These are phyloP conservation scores for Otocyon megalotis DNA, from an alignment of 2,113 vertebrate genomes.

Conservation along the genomic window DNA sequence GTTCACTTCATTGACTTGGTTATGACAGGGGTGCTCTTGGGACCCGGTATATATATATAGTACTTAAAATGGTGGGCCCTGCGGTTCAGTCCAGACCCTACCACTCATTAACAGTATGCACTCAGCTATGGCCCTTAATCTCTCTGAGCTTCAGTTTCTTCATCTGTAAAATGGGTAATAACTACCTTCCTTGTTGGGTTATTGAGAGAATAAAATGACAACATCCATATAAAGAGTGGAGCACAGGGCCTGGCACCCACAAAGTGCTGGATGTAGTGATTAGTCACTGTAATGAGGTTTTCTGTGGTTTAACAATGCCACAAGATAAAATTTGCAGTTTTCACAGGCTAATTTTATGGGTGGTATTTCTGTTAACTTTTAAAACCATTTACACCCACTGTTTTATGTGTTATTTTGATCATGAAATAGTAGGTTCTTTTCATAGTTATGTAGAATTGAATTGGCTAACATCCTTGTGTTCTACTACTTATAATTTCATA, in stretches of 20 bases:
- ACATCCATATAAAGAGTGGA: not conserved
- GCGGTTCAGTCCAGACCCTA: not conserved
- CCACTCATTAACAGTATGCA: not conserved
- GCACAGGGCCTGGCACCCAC: not conserved
- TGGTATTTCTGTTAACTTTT: constrained; percentile 62
- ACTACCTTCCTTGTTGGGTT: not conserved
- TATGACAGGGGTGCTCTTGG: not conserved
- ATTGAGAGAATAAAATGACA: constrained; percentile 18
- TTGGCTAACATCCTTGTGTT: constrained; percentile 60
- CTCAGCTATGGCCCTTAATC: not conserved
- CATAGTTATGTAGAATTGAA: constrained; percentile 55
- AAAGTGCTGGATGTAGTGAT: not conserved
- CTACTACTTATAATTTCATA: constrained; percentile 62
- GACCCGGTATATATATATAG: not conserved
- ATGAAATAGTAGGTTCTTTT: constrained; percentile 80
- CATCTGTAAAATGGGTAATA: constrained; percentile 30
- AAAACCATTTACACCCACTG: constrained; percentile 60
- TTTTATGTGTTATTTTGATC: constrained; percentile 75
- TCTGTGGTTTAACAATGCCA: constrained; percentile 33
- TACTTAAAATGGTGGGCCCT: not conserved
- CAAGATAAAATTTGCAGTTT: not conserved
- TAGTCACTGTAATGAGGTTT: not conserved
- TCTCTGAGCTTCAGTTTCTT: not conserved
- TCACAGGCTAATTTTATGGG: constrained; percentile 61
- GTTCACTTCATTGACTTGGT: not conserved